phyloP scores from a whole-genome alignment of 2,113 vertebrate genomes.

The Miniopterus natalensis region DNA sequence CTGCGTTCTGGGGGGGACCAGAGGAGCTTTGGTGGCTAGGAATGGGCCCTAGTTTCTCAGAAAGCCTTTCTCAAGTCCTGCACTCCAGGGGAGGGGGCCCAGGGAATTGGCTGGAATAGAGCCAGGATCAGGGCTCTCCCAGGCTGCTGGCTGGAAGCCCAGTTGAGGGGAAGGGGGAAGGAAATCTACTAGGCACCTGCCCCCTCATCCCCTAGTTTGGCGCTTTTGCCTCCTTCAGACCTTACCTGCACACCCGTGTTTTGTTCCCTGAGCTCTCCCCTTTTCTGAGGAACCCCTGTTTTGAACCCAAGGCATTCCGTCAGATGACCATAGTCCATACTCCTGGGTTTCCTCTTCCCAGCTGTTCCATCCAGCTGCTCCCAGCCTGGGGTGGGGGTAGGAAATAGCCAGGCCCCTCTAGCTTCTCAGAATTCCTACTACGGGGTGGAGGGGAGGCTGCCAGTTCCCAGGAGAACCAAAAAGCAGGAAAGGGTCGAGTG shows the following conservation, averaged over 20 bases:
- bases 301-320: slow-evolving; percentile 55
- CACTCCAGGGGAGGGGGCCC: neutral
- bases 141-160: slow-evolving; percentile 58
- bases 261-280: neutral
- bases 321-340: slow-evolving; percentile 23
- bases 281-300: neutral
- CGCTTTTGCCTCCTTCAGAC: neutral
- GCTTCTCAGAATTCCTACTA: slow-evolving; percentile 77
- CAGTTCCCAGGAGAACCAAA: neutral
- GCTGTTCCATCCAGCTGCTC: slow-evolving; percentile 77
- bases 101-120: slow-evolving; percentile 45
- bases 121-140: slow-evolving; percentile 37
- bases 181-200: slow-evolving; percentile 25
- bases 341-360: slow-evolving; percentile 53
- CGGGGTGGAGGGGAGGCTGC: neutral
- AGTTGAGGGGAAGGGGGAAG: neutral
- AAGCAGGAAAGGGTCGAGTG: neutral
- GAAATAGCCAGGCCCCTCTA: neutral
- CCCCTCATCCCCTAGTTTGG: neutral
- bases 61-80: slow-evolving; percentile 40
- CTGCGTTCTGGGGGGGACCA: neutral
- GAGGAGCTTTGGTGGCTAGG: neutral
- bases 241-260: neutral
- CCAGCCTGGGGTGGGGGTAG: neutral
- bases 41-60: slow-evolving; percentile 19